Evolutionary conservation across 2,797 vertebrate species (phyloP), one percentile per base, ranked within the genome.

Genomic region (Chloroceryle inda): DNA sequence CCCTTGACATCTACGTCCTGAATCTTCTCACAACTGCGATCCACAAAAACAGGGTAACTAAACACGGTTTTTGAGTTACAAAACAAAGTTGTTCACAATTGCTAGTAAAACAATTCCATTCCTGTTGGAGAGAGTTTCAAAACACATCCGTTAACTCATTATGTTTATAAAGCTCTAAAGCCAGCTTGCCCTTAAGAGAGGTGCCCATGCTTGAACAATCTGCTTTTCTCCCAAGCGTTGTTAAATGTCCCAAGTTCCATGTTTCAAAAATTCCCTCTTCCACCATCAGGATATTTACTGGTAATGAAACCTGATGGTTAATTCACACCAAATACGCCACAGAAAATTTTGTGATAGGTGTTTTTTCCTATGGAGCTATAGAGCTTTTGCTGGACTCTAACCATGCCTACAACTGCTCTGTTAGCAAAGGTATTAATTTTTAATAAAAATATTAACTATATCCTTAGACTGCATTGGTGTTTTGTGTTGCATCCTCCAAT

Each of bases 71-170:
- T 79, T 81, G 84, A 95, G 35, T 67, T 19, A 67, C 64, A 80
- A 92, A 91, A 84, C 79, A 87, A 92, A 89, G 47, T 45, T 47
- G 50, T 49, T 92, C 93, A 20, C 37, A 31, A 87, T 35, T 76
- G 87, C 84, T 44, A 78, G 62, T 83, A 88, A 88, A 96, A 76
- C 38, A 62, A 85, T 50, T 78, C 37, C 93, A 26, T 89, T 92
- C 66, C 92, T 73, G 59, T 92, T 66, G 47, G 52, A 97, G 52
- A 3, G 8, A 84, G 92, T 86, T 85, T 92, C 66, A 93, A 86
- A 96, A 93, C 44, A 97, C 63, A 58, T 92, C 84, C 3, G 63
- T 73, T 84, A 93, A 91, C 64, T 94, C 94, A 61, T 62, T 59
- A 42, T 5, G 72, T 37, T 94, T 67, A 81, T 93, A 91, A 80